A percentile compares a stretch with the other conserved stretches of the same genome.
These are phyloP conservation scores for Pseudococcus jackbeardsleyi DNA, from an alignment of 2,888 invertebrate genomes.

Conservation along the genomic window DNA sequence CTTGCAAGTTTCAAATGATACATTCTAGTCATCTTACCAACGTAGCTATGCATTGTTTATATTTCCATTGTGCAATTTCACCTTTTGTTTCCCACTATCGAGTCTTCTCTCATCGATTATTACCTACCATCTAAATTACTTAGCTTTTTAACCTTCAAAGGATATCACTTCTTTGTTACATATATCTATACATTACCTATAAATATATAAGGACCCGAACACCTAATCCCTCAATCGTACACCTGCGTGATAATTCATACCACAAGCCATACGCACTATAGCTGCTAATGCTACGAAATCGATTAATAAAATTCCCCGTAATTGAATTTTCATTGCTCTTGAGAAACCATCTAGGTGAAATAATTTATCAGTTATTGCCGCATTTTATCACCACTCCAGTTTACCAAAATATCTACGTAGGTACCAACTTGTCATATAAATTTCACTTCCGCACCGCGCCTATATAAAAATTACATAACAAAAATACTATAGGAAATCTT, in stretches of 20 bases:
- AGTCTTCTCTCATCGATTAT: constrained; percentile 42
- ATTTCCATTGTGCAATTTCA: constrained; percentile 20
- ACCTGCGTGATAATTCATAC: not conserved
- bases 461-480: constrained; percentile 50
- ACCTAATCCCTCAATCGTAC: constrained; percentile 6
- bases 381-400: constrained; percentile 12
- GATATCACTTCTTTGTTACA: constrained; percentile 29
- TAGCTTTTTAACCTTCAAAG: constrained; percentile 42
- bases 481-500: constrained; percentile 34
- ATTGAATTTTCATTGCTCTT: not conserved
- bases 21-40: constrained; percentile 34
- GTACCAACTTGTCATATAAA: constrained; percentile 25
- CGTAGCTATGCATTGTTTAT: constrained; percentile 44
- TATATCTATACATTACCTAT: not conserved
- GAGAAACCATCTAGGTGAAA: not conserved
- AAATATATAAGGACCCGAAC: not conserved
- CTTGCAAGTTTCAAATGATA: constrained; percentile 51
- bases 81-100: constrained; percentile 40
- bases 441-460: constrained; percentile 8
- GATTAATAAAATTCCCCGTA: not conserved
- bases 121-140: constrained; percentile 29
- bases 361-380: constrained; percentile 8
- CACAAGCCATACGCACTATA: too few species aligned
- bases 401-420: not conserved
- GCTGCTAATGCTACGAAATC: not conserved